A percentile compares a stretch with the other conserved stretches of the same genome.
These are phyloP conservation scores for Pao palembangensis DNA, from an alignment of 2,113 vertebrate species.

Conservation along the genomic window DNA sequence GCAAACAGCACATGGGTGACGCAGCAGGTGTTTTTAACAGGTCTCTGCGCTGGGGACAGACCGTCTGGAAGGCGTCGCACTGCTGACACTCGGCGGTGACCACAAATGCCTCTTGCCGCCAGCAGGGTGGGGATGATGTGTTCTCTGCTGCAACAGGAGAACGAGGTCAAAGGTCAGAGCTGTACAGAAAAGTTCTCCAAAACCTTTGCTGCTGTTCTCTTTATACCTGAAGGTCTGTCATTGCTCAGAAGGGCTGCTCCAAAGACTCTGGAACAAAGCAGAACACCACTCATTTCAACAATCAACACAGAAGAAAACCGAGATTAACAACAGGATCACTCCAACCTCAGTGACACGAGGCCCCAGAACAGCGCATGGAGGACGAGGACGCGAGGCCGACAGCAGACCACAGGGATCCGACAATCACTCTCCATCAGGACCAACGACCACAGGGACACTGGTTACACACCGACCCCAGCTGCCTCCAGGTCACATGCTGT, in stretches of 20 bases:
- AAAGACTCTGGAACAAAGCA: conserved; percentile 55
- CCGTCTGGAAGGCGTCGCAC: conserved; percentile 56
- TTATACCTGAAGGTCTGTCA: conserved; percentile 47
- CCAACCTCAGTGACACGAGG: conserved; percentile 57
- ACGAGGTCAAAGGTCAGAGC: not conserved
- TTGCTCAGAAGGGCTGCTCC: conserved; percentile 54
- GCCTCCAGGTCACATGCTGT: not conserved
- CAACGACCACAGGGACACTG: not conserved
- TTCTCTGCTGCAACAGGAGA: conserved; percentile 18
- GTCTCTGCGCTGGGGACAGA: not conserved
- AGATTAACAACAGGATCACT: not conserved
- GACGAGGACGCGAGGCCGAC: conserved; percentile 54
- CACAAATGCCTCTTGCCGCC: conserved; percentile 59
- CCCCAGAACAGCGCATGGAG: conserved; percentile 64
- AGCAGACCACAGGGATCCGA: conserved; percentile 57
- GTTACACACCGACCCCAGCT: not conserved
- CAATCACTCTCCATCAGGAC: conserved; percentile 60
- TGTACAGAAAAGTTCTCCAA: not conserved
- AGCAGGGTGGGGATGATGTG: conserved; percentile 43
- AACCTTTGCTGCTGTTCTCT: not conserved
- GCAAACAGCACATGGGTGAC: not conserved
- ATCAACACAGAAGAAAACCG: not conserved
- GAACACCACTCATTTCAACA: not conserved
- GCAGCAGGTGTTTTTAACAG: not conserved
- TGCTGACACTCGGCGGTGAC: conserved; percentile 37